A percentile compares a stretch with the other conserved stretches of the same genome.
These are phyloP conservation scores for Aradophagus sp. DNA, from an alignment of 1,140 invertebrate species.

Conservation along the genomic window DNA sequence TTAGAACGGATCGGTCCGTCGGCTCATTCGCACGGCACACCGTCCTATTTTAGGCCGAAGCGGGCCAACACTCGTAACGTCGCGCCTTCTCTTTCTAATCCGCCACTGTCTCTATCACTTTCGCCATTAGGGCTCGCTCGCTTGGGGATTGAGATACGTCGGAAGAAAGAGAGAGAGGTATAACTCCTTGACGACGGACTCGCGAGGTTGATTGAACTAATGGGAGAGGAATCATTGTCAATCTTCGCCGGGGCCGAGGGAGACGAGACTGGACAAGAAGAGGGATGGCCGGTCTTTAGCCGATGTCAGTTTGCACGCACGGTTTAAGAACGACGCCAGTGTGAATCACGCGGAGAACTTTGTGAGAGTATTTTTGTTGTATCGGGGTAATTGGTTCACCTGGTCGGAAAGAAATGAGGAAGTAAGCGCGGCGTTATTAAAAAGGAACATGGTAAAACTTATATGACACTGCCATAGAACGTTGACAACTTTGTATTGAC, in stretches of 20 bases:
- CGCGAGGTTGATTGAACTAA: slow-evolving; percentile 47
- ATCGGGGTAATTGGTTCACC: too few relatives aligned
- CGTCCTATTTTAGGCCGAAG: slow-evolving; percentile 63
- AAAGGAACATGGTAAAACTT: too few relatives aligned
- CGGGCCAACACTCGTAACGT: slow-evolving; percentile 6
- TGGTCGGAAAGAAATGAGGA: too few relatives aligned
- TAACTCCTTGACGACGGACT: slow-evolving; percentile 20
- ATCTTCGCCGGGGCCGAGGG: slow-evolving; percentile 17
- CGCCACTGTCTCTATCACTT: slow-evolving; percentile 16
- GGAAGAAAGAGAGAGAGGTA: neutral
- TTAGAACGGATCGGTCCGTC: slow-evolving; percentile 75
- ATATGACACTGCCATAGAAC: too few relatives aligned
- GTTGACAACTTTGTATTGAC: too few relatives aligned
- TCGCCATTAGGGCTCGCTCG: slow-evolving; percentile 46
- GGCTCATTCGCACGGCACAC: slow-evolving; percentile 64
- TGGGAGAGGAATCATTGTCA: slow-evolving; percentile 45
- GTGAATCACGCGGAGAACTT: slow-evolving; percentile 21
- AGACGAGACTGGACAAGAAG: slow-evolving; percentile 10
- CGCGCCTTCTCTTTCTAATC: too few relatives aligned
- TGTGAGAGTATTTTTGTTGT: slow-evolving; percentile 12
- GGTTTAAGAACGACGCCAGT: slow-evolving; percentile 6
- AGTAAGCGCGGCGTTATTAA: too few relatives aligned
- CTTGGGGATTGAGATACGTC: slow-evolving; percentile 62
- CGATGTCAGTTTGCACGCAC: slow-evolving; percentile 14
- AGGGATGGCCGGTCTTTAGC: slow-evolving; percentile 33